Conservation (phyloP, 2,113 vertebrate species). For the Pluvialis apricaria region DNA sequence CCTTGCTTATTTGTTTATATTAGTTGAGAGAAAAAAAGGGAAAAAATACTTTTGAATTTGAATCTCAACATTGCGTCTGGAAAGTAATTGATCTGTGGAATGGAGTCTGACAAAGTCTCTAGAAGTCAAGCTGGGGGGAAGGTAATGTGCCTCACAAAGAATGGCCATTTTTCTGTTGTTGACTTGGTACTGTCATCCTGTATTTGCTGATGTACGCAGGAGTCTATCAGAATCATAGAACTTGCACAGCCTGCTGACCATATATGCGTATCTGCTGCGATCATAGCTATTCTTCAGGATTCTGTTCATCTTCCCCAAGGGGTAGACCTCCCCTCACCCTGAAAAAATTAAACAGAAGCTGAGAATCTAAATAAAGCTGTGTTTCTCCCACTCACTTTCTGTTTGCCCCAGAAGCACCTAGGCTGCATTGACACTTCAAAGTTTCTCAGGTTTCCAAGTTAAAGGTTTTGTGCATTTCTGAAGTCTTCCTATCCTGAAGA, state of each 20-base stretch:
- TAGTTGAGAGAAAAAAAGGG: rapidly evolving
- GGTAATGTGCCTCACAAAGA: not conserved
- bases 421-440: not conserved
- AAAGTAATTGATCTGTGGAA: not conserved
- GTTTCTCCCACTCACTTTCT: not conserved
- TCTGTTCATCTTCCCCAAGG: not conserved
- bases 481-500: not conserved
- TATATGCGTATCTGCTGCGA: not conserved
- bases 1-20: not conserved
- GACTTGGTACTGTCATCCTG: not conserved
- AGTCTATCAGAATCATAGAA: not conserved
- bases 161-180: not conserved
- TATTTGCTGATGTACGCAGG: not conserved
- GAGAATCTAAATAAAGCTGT: not conserved
- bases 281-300: not conserved
- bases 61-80: not conserved
- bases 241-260: not conserved
- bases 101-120: not conserved
- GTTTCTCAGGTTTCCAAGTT: not conserved
- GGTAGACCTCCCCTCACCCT: not conserved
- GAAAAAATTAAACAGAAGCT: not conserved
- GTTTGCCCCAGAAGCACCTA: not conserved
- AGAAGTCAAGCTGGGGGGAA: not conserved
- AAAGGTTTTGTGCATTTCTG: not conserved
- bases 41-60: not conserved